Conservation (phyloP, 2,113 vertebrate genomes). For the Eidolon helvum region DNA sequence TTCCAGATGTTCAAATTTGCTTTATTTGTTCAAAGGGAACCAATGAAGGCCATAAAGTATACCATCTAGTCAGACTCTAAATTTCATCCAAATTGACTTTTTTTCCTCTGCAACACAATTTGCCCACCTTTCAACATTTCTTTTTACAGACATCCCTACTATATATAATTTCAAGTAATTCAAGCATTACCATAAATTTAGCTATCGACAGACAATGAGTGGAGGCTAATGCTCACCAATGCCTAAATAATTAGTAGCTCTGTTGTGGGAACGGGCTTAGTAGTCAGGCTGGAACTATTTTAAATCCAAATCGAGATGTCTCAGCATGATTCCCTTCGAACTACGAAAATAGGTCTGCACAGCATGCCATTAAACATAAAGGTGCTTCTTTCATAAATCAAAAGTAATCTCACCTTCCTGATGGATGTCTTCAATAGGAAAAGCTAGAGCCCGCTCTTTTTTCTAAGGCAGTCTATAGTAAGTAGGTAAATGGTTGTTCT, state of each 20-base stretch:
- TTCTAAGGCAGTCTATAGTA: not conserved
- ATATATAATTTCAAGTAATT: slow-evolving; percentile 71
- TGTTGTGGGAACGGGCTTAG: slow-evolving; percentile 60
- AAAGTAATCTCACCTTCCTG: slow-evolving; percentile 44
- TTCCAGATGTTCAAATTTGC: slow-evolving; percentile 57
- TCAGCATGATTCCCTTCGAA: slow-evolving; percentile 68
- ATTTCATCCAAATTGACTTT: slow-evolving; percentile 49
- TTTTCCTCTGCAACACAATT: slow-evolving; percentile 31
- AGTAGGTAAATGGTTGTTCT: not conserved
- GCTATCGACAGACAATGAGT: slow-evolving; percentile 72
- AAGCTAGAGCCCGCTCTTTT: not conserved
- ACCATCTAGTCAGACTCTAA: slow-evolving; percentile 69
- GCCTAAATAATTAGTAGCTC: slow-evolving; percentile 69
- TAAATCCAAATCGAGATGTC: slow-evolving; percentile 67
- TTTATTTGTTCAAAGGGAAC: slow-evolving; percentile 71
- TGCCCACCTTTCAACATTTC: slow-evolving; percentile 71
- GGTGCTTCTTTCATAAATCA: slow-evolving; percentile 53
- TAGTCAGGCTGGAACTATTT: slow-evolving; percentile 45
- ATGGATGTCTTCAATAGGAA: not conserved
- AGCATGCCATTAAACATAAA: slow-evolving; percentile 69
- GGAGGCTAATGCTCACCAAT: slow-evolving; percentile 69
- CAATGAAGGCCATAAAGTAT: slow-evolving; percentile 72
- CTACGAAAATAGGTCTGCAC: slow-evolving; percentile 64
- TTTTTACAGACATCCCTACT: slow-evolving; percentile 75
- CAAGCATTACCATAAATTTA: slow-evolving; percentile 68